Percentiles rank a stretch among this genome's conserved stretches.
phyloP scores from a whole-genome alignment of 2,113 vertebrate genomes.

The Anolis sagrei region DNA sequence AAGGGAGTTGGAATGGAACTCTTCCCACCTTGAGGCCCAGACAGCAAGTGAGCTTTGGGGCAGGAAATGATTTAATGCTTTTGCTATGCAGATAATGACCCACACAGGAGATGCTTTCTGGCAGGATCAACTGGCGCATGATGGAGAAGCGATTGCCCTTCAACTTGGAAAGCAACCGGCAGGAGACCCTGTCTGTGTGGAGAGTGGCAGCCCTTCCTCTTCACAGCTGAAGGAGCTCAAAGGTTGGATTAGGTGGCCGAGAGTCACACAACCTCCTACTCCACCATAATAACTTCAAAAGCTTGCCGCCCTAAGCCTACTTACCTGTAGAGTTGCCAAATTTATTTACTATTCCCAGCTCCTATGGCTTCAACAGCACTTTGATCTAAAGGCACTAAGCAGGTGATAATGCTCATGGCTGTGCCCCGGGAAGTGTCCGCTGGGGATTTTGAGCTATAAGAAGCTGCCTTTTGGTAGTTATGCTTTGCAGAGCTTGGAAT shows the following conservation, averaged over 20 bases:
- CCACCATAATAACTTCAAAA: not conserved
- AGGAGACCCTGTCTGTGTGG: not conserved
- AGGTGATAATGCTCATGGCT: not conserved
- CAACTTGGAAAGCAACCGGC: not conserved
- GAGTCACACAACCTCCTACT: not conserved
- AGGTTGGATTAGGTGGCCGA: not conserved
- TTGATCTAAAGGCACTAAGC: not conserved
- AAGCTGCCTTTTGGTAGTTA: not conserved
- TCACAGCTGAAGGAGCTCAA: not conserved
- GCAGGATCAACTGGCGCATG: not conserved
- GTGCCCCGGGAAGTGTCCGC: not conserved
- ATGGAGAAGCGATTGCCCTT: constrained; percentile 25
- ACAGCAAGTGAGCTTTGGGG: not conserved
- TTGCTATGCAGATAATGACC: constrained; percentile 26
- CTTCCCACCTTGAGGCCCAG: constrained; percentile 21
- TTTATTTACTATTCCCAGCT: not conserved
- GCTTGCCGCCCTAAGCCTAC: not conserved
- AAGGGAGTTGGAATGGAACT: not conserved
- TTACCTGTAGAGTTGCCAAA: not conserved
- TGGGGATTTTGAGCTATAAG: not conserved
- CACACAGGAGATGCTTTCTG: constrained; percentile 18
- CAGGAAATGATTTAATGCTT: constrained; percentile 38
- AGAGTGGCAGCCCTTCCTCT: not conserved
- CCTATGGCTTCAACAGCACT: not conserved
- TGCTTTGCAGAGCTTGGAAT: not conserved